Evolutionary conservation across 37 sponge, comb jelly and placozoan genomes (phyloP).

Genomic region (Diacarnus erythraeanus): DNA sequence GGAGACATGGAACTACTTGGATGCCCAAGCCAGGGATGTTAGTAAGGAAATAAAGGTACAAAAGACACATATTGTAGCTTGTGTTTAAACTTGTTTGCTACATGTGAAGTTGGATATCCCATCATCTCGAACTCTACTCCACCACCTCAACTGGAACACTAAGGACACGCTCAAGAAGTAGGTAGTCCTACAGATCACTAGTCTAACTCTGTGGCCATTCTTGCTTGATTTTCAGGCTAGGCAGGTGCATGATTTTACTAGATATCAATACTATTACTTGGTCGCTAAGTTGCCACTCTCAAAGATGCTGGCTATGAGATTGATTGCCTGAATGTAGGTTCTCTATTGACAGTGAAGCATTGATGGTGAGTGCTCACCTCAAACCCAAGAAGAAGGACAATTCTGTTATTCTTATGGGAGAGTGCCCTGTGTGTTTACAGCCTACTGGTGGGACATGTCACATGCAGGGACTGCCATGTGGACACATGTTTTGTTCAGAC

Average conservation of each 20-base stretch:
- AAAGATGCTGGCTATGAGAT: neutral
- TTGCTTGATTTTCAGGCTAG: neutral
- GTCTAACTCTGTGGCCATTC: neutral
- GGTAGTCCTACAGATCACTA: neutral
- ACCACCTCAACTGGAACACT: slow-evolving; percentile 33
- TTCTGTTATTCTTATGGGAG: neutral
- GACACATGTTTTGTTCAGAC: slow-evolving; percentile 67
- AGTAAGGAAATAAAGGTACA: slow-evolving; percentile 31
- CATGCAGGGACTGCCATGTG: slow-evolving; percentile 48
- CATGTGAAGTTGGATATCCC: slow-evolving; percentile 15
- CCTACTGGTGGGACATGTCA: neutral
- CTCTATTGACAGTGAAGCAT: slow-evolving; percentile 3
- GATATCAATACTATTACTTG: too few species aligned
- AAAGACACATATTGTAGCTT: too few species aligned
- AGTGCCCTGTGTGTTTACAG: slow-evolving; percentile 54
- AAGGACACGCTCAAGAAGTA: slow-evolving; percentile 9
- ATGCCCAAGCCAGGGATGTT: slow-evolving; percentile 20
- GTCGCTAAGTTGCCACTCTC: neutral
- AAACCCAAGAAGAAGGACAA: neutral
- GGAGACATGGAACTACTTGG: slow-evolving; percentile 50
- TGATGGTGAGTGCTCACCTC: slow-evolving; percentile 24
- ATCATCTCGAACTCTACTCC: slow-evolving; percentile 5
- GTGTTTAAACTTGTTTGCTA: too few species aligned
- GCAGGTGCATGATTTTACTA: too few species aligned
- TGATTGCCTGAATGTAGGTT: too few species aligned